These are phyloP conservation scores for Heterodera schachtii DNA, from an alignment of 1,140 invertebrate genomes.

Conservation along the genomic window DNA sequence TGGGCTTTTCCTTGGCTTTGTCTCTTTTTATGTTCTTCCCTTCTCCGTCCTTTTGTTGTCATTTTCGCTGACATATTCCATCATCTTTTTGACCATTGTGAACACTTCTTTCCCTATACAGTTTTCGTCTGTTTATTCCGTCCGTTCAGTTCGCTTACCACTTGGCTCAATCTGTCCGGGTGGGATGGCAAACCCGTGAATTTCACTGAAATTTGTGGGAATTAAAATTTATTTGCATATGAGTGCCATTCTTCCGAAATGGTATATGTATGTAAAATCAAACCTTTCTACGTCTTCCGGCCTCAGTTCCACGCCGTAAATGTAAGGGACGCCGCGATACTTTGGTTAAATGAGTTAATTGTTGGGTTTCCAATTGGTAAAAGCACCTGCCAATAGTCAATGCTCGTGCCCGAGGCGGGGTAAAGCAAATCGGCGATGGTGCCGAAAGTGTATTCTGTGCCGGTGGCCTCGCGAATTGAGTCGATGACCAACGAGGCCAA, in stretches of 20 bases:
- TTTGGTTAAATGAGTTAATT: neutral
- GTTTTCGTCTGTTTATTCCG: conserved; percentile 10
- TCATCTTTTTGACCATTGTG: conserved; percentile 29
- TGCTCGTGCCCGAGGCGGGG: conserved; percentile 60
- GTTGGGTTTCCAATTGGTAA: neutral
- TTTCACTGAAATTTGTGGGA: neutral
- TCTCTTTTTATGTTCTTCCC: neutral
- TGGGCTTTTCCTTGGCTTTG: neutral
- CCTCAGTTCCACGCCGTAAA: conserved; percentile 61
- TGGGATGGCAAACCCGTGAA: conserved; percentile 8
- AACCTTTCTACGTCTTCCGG: conserved; percentile 52
- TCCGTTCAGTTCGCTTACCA: conserved; percentile 20
- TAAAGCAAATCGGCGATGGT: conserved; percentile 61
- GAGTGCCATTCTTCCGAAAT: conserved; percentile 45
- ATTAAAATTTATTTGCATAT: conserved; percentile 28
- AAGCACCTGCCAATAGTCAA: conserved; percentile 57
- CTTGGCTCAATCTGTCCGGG: conserved; percentile 47
- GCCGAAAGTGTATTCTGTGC: conserved; percentile 56
- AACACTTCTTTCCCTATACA: conserved; percentile 34
- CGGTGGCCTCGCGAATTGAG: conserved; percentile 59
- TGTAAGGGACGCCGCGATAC: conserved; percentile 57
- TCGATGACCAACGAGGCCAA: conserved; percentile 57
- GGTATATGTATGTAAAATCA: conserved; percentile 8
- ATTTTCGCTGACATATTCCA: conserved; percentile 24
- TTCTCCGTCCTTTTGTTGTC: neutral